Base-by-base conservation (phyloP, 1,140 invertebrate genomes). In the Meloidogyne exigua region DNA sequence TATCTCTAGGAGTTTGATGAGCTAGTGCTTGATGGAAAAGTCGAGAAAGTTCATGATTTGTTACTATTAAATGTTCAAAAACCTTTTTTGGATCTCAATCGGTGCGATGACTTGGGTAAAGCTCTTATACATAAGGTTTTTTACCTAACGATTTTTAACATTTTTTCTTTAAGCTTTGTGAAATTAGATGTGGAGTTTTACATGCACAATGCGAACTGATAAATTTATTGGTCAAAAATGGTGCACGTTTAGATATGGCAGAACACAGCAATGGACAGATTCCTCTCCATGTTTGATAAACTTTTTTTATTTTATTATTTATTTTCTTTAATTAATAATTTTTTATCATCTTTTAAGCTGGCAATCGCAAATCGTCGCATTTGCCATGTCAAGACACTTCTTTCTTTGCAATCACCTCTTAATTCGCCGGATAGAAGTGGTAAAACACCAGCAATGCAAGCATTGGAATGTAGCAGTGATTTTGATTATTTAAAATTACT, bases 121-220 rank as follows among this genome's bases (percentile, higher is more conserved):
- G 73, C 74, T 15, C 44, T 78, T 2, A 4, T 78, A 10, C 76
- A 78, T 49, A 78, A 78, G 75, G 76, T 76, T 23, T 23, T 36
- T 18, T 68, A 11, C 1, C 1, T 32, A n/a, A 73, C 77, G 18
- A 28, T 18, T 62, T 5, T 32, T n/a, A 13, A 12, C n/a, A 66
- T 21, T 77, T 76, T 72, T 13, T 32, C 23, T 39, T 76, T 10
- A 23, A 78, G 76, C 63, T 78, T 15, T 78, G 76, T 42, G 76
- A 78, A 69, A 68, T 76, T 9, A 65, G 64, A 11, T 78, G 76
- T 42, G 67, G 63, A 0, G 65, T 69, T 67, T 65, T 75, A 10
- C 76, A 78, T 63, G 44, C 71, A 2, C 74, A 78, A 25, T 78
- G 76, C n/a, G 74, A 78, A 68, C 64, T 78, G 15, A 75, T 78